Base-by-base conservation (phyloP, 2,797 vertebrate genomes). In the Cyprinella venusta region DNA sequence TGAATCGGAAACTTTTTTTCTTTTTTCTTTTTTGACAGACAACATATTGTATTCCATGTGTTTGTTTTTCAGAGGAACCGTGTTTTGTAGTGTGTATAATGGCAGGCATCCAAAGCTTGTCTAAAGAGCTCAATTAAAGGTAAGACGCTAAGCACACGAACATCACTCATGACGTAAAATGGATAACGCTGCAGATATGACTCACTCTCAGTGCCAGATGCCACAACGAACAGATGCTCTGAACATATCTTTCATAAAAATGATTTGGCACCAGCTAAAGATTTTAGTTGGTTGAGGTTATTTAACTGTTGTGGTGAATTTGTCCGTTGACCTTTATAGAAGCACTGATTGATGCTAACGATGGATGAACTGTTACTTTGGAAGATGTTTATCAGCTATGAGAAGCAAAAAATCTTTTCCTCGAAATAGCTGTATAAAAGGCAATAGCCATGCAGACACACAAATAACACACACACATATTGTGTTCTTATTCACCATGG, bases 401-500 rank as follows among this genome's bases (percentile, higher is more conserved):
- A 26, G 36, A 68, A 61, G 48, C 42, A 65, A 24, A 76, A 30
- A 21, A 68, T 19, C 33, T 54, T 54, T 38, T 56, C 8, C 45
- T 81, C 65, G 54, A 81, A 63, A 63, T 33, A 24, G 21, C 50
- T 76, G 61, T 67, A 18, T 56, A n/a, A 26, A 21, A 67, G n/a
- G 38, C 40, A 6, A 63, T 48, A 38, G 24, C 30, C 21, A 45
- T 40, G 33, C 75, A 48, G 42, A 76, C 80, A 42, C 21, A 10
- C 42, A 45, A 5, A 54, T 42, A 26, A 26, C 54, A 52, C 88
- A 90, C 88, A 90, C 90, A 90, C 89, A 85, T 88, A 71, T 95
- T 94, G 94, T 96, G 96, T 94, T 96, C 96, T 96, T 96, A 97
- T 97, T 97, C 97, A 96, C 95, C 95, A 95, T 95, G 94, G 94